These are phyloP conservation scores for Urechis unicinctus DNA, from an alignment of 2,888 invertebrate genomes.

Conservation along the genomic window DNA sequence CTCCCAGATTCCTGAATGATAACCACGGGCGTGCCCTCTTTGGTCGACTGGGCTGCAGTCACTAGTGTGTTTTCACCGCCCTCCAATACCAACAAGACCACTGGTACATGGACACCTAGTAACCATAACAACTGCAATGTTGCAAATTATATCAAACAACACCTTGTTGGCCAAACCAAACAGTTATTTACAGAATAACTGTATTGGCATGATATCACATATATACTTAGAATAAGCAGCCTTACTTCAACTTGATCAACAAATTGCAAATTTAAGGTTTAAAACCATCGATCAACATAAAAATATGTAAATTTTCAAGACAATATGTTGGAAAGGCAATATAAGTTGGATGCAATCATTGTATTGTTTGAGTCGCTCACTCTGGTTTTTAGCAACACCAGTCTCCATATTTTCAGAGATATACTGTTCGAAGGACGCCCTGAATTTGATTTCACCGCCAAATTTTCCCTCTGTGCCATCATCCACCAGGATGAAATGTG, in stretches of 20 bases:
- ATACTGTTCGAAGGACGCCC: conserved; percentile 35
- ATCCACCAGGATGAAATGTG: conserved; percentile 49
- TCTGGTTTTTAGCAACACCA: conserved; percentile 29
- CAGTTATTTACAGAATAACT: no score
- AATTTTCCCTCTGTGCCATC: conserved; percentile 40
- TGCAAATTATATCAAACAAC: no score
- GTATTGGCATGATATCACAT: background rate
- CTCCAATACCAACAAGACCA: conserved; percentile 93
- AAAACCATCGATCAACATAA: no score
- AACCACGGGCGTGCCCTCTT: conserved; percentile 40
- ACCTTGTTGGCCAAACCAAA: no score
- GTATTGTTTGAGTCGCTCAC: conserved; percentile 11
- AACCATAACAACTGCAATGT: no score
- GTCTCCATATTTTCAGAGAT: conserved; percentile 28
- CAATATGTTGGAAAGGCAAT: no score
- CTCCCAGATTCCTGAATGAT: conserved; percentile 45
- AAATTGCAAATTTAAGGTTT: no score
- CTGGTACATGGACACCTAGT: conserved; percentile 58
- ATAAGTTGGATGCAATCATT: background rate
- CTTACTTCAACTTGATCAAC: background rate
- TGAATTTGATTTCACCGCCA: conserved; percentile 41
- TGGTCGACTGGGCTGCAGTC: conserved; percentile 34
- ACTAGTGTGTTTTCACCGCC: conserved; percentile 82
- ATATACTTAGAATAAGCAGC: background rate
- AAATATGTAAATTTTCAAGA: no score